Base-by-base conservation (phyloP, 2,113 vertebrate species). In the Neogale vison region DNA sequence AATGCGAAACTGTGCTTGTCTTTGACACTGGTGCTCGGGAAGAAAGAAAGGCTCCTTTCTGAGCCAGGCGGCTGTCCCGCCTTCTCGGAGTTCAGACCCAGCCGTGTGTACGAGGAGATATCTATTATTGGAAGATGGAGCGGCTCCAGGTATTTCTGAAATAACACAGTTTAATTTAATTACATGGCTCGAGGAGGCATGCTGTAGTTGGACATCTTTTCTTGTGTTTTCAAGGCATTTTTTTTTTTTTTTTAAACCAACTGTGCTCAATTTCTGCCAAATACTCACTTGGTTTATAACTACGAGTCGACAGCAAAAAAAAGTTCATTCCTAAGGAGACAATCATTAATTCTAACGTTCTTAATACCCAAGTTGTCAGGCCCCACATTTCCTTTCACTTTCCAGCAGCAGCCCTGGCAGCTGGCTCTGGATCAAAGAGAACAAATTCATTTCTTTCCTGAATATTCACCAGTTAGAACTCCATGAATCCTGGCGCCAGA, bases 121-220 rank as follows among this genome's bases (percentile, higher is more conserved):
- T 52, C 81, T 95, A 80, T 95, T 91, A 85, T 29, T 67, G 86
- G 72, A 81, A 92, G 92, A 96, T 83, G 88, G 92, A 82, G 17
- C 20, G 4, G 13, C 57, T 93, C 96, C 92, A 93, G 79, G 74
- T 90, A 84, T 31, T 92, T 97, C 94, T 71, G 45, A 57, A 93
- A 95, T 94, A 96, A 42, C 47, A 29, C 2, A 10, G 67, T 72
- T 90, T 94, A 88, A 88, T 96, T 96, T 93, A 86, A 97, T 94
- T 93, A 65, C 36, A 18, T 29, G 31, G 94, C 83, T 94, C 82
- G 31, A 65, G 59, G 87, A 69, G 26, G 94, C 86, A 61, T 36
- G 12, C 55, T 81, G 69, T 69, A 80, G 52, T 8, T 61, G 88
- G 79, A 55, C 59, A 34, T 45, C 42, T n/a, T 72, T 83, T 84